Conservation (phyloP, 2,888 invertebrate genomes). For the Pedicia rivosa region DNA sequence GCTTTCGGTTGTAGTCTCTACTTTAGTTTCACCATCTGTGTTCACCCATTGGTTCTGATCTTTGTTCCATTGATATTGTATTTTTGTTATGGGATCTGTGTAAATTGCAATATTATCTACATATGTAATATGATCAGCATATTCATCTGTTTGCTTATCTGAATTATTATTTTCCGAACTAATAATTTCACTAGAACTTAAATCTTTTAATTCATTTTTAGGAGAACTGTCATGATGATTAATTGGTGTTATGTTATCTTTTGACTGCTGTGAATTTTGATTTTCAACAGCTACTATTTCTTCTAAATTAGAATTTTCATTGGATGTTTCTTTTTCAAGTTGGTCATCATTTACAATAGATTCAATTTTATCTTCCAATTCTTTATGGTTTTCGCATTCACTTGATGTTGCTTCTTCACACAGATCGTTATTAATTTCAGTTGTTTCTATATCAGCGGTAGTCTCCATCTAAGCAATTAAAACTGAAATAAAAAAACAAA, state of each 20-base stretch:
- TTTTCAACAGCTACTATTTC: not conserved
- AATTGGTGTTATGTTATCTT: not conserved
- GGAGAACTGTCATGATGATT: not conserved
- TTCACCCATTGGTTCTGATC: slow-evolving; percentile 36
- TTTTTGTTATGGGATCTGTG: slow-evolving; percentile 52
- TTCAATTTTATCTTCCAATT: too few species aligned
- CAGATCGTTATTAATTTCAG: too few species aligned
- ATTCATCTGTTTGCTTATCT: slow-evolving; percentile 19
- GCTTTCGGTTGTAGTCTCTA: slow-evolving; percentile 14
- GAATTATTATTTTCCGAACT: slow-evolving; percentile 19
- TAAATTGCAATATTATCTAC: slow-evolving; percentile 49
- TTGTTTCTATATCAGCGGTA: too few species aligned
- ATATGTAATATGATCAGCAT: slow-evolving; percentile 48
- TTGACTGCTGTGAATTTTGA: not conserved
- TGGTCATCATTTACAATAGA: slow-evolving; percentile 10
- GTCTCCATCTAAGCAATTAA: too few species aligned
- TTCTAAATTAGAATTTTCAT: not conserved
- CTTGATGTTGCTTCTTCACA: too few species aligned
- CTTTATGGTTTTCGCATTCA: too few species aligned
- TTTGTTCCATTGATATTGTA: slow-evolving; percentile 48
- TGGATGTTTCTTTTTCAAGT: slow-evolving; percentile 10
- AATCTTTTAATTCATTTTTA: not conserved
- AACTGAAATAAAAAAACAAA: too few species aligned
- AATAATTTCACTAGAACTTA: not conserved
- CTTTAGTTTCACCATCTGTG: slow-evolving; percentile 21